Conservation (phyloP, 2,888 invertebrate species). For the Aphrophora alni region DNA sequence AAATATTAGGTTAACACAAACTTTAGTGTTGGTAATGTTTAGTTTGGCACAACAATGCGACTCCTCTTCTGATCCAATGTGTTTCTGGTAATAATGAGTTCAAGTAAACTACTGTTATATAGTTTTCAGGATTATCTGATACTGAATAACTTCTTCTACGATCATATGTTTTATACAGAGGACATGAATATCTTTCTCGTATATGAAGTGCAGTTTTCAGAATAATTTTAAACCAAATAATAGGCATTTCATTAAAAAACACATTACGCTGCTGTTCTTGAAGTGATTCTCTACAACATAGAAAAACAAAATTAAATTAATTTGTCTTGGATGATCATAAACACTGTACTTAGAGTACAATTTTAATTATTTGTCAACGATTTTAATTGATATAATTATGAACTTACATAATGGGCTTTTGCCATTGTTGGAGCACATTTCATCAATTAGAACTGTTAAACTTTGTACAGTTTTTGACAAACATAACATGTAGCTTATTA, state of each 20-base stretch:
- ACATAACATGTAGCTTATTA: no score
- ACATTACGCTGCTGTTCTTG: conserved; percentile 83
- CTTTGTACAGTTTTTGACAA: no score
- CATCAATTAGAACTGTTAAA: no score
- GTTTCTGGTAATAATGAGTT: conserved; percentile 68
- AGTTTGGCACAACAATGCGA: conserved; percentile 74
- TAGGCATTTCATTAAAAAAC: conserved; percentile 78
- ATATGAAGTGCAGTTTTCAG: conserved; percentile 61
- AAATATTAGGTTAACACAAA: no score
- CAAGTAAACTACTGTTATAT: conserved; percentile 76
- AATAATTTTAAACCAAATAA: conserved; percentile 76
- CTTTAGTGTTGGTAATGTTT: neutral
- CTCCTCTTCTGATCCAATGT: conserved; percentile 85
- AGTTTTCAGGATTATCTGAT: conserved; percentile 80
- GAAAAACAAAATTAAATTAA: conserved; percentile 49
- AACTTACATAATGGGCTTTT: no score
- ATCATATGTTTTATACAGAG: conserved; percentile 82
- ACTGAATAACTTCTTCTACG: conserved; percentile 79
- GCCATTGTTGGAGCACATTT: no score
- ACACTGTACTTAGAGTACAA: no score
- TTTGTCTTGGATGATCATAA: no score
- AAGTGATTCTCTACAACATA: conserved; percentile 47
- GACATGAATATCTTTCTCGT: conserved; percentile 70
- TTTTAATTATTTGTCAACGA: no score
- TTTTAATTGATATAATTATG: no score